Evolutionary conservation across 2,888 invertebrate species (phyloP).

Genomic region (Reticulitermes lucifugus): DNA sequence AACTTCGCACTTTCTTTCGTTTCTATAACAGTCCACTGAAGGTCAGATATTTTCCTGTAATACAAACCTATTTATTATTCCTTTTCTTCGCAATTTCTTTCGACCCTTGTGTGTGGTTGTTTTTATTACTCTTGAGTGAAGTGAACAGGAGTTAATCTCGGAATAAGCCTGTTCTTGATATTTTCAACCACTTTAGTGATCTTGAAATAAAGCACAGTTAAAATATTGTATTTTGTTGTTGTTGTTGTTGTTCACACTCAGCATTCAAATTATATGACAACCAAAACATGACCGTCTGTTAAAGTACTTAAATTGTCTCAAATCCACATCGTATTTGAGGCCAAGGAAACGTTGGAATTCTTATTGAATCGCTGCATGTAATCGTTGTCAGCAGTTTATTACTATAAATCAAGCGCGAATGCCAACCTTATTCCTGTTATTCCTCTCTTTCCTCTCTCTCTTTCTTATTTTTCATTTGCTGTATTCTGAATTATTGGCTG

Average conservation of each 20-base stretch:
- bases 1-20: too few relatives aligned
- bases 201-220: too few relatives aligned
- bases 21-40: background rate
- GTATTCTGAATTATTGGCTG: conserved; percentile 41
- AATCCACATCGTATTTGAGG: too few relatives aligned
- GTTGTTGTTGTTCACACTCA: too few relatives aligned
- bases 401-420: background rate
- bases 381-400: background rate
- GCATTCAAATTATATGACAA: background rate
- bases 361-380: background rate
- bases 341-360: conserved; percentile 1
- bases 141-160: background rate
- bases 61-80: background rate
- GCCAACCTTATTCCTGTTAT: too few relatives aligned
- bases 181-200: background rate
- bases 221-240: too few relatives aligned
- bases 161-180: background rate
- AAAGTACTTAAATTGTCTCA: background rate
- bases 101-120: background rate
- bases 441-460: background rate
- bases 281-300: background rate
- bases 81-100: background rate
- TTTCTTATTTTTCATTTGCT: background rate
- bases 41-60: background rate
- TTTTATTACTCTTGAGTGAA: background rate